Percentiles rank a stretch among this genome's conserved stretches.
Conservation (phyloP, 2,888 invertebrate species). For the Eremobia ochroleuca region DNA sequence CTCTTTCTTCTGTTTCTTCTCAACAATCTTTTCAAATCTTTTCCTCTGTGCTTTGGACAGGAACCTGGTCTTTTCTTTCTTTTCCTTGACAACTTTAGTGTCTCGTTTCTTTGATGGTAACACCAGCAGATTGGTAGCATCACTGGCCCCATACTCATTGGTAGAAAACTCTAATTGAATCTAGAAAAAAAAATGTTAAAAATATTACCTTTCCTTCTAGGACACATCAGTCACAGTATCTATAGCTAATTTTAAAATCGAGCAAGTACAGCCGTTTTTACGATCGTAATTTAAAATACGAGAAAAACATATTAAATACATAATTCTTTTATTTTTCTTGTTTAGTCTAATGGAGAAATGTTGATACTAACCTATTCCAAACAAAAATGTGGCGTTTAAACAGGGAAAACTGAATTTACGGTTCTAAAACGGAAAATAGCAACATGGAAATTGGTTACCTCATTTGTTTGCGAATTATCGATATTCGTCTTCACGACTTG, state of each 20-base stretch:
- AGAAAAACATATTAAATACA: neutral
- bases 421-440: neutral
- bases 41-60: conserved; percentile 97
- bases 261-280: neutral
- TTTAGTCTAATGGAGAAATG: neutral
- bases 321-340: neutral
- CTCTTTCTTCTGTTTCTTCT: conserved; percentile 97
- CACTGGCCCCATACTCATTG: conserved; percentile 92
- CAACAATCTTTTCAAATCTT: conserved; percentile 95
- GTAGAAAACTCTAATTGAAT: conserved; percentile 92
- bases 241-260: neutral
- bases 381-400: neutral
- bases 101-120: conserved; percentile 96
- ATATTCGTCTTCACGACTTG: conserved; percentile 93
- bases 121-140: conserved; percentile 94
- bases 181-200: conserved; percentile 80
- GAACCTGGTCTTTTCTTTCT: conserved; percentile 91
- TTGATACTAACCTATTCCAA: neutral
- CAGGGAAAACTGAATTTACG: neutral
- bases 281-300: neutral
- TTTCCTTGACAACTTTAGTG: conserved; percentile 92
- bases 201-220: neutral
- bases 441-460: conserved; percentile 86
- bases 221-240: neutral
- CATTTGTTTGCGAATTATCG: conserved; percentile 93